Base-by-base conservation (phyloP, 2,888 invertebrate genomes). In the Parnassius orleans region DNA sequence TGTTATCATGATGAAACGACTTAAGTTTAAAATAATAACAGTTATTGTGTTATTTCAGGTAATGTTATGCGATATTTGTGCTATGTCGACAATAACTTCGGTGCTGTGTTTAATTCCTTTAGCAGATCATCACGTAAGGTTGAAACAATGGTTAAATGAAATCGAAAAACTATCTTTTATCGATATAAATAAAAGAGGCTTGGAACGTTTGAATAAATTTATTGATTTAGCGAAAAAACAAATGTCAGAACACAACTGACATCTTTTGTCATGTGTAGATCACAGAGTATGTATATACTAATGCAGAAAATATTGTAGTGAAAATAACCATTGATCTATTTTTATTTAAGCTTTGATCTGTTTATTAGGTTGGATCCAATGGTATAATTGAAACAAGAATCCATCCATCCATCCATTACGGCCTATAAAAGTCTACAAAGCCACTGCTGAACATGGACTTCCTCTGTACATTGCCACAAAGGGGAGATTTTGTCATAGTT, bases 61-160 rank as follows among this genome's bases (percentile, higher is more conserved):
- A 72, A 73, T 77, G 3, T 69, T 92, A 0, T 80, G 83, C 48
- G 91, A 91, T 66, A 61, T 91, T 44, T 90, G 91, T 68, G 82
- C 85, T 63, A 83, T 76, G n/a, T 68, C 90, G 2, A 92, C 93
- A 2, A 70, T 93, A 10, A 87, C 86, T 14, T 89, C 92, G 0
- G 70, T 90, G 15, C 76, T 84, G 64, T 67, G 85, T 19, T 66
- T 93, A 24, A 56, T 92, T 9, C 89, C 90, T 2, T 68, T 86
- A 19, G 72, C 81, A 41, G 70, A 81, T 1, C 79, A 78, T 14
- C 81, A 86, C 57, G 68, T 70, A n/a, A 81, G 80, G 47, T 65
- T 93, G 0, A 64, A 72, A 2, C 68, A 75, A 10, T 93, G 93
- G 93, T 68, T 92, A 60, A 66, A 74, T 10, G 78, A 69, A 42